Percentiles rank a stretch among this genome's conserved stretches.
phyloP scores from a whole-genome alignment of 2,888 invertebrate genomes.

The Agriotes lineatus region DNA sequence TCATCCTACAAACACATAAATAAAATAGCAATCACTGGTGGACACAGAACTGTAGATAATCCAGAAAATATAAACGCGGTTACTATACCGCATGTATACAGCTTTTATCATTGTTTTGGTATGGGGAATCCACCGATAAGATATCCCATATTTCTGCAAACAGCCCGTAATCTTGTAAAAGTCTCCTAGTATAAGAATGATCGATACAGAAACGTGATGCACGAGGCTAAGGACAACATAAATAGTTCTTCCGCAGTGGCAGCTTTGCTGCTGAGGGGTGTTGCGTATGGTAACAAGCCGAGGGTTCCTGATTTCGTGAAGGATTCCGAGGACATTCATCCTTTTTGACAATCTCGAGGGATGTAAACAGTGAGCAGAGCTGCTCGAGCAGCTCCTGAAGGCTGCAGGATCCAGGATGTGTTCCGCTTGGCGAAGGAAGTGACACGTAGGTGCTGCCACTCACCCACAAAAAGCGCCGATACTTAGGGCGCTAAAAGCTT shows the following conservation, averaged over 20 bases:
- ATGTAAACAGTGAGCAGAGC: slow-evolving; percentile 19
- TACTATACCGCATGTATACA: no score
- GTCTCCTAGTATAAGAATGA: no score
- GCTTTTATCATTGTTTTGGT: no score
- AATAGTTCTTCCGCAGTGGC: background rate
- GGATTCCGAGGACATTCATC: slow-evolving; percentile 6
- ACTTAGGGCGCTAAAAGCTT: slow-evolving; percentile 44
- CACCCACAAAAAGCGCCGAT: slow-evolving; percentile 45
- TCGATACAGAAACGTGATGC: no score
- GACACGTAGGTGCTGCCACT: slow-evolving; percentile 46
- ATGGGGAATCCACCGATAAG: no score
- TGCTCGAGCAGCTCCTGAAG: slow-evolving; percentile 12
- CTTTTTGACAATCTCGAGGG: slow-evolving; percentile 15
- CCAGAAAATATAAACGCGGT: no score
- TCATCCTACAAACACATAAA: no score
- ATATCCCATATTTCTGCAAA: no score
- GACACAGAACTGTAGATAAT: no score
- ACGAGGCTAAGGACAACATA: no score
- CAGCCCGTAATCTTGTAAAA: no score
- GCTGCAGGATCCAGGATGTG: slow-evolving; percentile 26
- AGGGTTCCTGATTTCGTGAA: background rate
- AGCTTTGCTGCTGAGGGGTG: background rate
- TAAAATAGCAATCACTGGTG: no score
- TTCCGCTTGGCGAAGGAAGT: slow-evolving; percentile 45
- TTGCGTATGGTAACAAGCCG: background rate